These are phyloP conservation scores for Ptilorrhoa leucosticta DNA, from an alignment of 2,113 vertebrate genomes.

Conservation along the genomic window DNA sequence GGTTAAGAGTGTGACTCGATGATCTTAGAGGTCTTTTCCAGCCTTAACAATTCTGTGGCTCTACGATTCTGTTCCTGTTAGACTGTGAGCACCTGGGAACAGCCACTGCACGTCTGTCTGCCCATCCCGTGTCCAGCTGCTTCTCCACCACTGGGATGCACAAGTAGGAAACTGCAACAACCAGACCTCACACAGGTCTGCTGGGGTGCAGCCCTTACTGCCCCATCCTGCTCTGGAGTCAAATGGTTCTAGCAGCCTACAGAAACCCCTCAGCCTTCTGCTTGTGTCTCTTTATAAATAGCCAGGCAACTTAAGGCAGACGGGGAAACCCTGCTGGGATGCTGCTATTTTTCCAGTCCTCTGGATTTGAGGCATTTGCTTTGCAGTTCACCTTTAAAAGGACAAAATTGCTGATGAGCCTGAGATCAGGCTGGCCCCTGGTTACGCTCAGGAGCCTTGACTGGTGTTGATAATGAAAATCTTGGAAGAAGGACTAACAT, in stretches of 20 bases:
- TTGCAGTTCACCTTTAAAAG: not conserved
- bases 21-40: not conserved
- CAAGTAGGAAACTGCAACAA: not conserved
- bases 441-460: not conserved
- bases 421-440: not conserved
- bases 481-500: not conserved
- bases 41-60: not conserved
- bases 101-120: not conserved
- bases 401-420: not conserved
- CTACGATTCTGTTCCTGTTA: not conserved
- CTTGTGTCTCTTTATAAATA: not conserved
- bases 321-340: not conserved
- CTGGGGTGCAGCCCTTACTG: not conserved
- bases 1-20: not conserved
- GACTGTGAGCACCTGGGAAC: not conserved
- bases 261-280: not conserved
- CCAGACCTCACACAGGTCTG: not conserved
- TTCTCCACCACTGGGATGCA: not conserved
- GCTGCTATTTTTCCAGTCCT: not conserved
- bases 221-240: not conserved
- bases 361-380: not conserved
- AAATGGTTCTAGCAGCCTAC: not conserved
- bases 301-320: not conserved
- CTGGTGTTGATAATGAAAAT: not conserved
- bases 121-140: accelerated